These are phyloP conservation scores for Scaptomyza caliginosa DNA, from an alignment of 2,888 invertebrate species.

Conservation along the genomic window DNA sequence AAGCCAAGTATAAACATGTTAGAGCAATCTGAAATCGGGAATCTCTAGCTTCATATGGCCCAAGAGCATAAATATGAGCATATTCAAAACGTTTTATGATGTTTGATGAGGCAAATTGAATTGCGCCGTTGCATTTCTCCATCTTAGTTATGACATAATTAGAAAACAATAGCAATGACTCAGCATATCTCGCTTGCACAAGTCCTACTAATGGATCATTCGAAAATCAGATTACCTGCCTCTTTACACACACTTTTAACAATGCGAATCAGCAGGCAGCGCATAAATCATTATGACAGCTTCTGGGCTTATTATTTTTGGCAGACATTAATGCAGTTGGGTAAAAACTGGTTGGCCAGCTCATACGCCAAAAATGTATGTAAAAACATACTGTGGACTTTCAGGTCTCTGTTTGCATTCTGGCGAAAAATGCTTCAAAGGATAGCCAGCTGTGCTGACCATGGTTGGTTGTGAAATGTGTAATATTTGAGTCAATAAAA, in stretches of 20 bases:
- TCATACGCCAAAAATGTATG: not conserved
- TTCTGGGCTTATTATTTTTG: conserved; percentile 66
- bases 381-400: conserved; percentile 13
- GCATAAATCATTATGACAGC: conserved; percentile 73
- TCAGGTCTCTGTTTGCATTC: conserved; percentile 23
- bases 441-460: conserved; percentile 22
- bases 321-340: conserved; percentile 27
- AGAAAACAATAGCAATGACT: conserved; percentile 32
- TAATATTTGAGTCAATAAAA: conserved; percentile 13
- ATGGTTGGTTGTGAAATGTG: not conserved
- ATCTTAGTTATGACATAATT: conserved; percentile 62
- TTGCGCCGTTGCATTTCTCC: conserved; percentile 56
- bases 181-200: conserved; percentile 12
- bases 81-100: conserved; percentile 14
- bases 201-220: conserved; percentile 51
- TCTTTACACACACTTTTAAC: conserved; percentile 28
- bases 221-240: not conserved
- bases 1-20: conserved; percentile 32
- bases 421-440: conserved; percentile 12
- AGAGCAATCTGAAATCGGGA: conserved; percentile 23
- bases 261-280: conserved; percentile 29
- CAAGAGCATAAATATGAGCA: conserved; percentile 43
- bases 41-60: conserved; percentile 26
- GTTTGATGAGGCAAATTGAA: conserved; percentile 59
- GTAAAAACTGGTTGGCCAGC: conserved; percentile 21